Evolutionary conservation across 2,888 invertebrate genomes (phyloP), one percentile per base, ranked within the genome.

Genomic region (Cephus pulcher): DNA sequence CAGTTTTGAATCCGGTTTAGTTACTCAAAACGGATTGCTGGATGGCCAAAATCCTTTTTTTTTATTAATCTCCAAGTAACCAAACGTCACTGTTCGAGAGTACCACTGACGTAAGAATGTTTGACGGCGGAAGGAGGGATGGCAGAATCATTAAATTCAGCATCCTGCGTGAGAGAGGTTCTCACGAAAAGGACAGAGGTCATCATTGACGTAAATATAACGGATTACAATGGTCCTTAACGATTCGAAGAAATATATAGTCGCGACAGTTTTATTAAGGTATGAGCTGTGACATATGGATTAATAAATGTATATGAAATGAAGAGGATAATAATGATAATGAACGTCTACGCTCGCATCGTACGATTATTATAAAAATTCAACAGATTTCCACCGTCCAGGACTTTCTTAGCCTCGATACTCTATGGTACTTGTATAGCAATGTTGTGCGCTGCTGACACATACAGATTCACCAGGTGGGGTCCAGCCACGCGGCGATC

Each of bases 401-500:
- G 84, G 85, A 83, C 79, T 87, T 78, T 79, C 84, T 80, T 81
- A 40, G 79, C 84, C 82, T 84, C 82, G 40, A 81, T 85, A 85
- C 83, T 83, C 86, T 85, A 40, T 81, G 82, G 76, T 81, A 84
- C 82, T 85, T 85, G 86, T 83, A 87, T 86, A 88, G 86, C 86
- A 86, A 86, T 84, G 82, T 91, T 90, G 89, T 90, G 90, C 90
- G 89, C 87, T 88, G 88, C 85, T 86, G 88, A 87, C 86, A 85
- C 87, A 86, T 88, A 88, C 86, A 86, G 86, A 86, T 85, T 90
- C 90, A 90, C 89, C 91, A 90, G 88, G 91, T 90, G 89, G 90
- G 89, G 89, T 91, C 90, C 91, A 91, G 91, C 91, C 91, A 90
- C 89, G 88, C 86, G 87, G 89, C 87, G 87, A 90, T 88, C 86